Conservation (phyloP, 2,888 invertebrate genomes). For the Lepeophtheirus nordmannii region DNA sequence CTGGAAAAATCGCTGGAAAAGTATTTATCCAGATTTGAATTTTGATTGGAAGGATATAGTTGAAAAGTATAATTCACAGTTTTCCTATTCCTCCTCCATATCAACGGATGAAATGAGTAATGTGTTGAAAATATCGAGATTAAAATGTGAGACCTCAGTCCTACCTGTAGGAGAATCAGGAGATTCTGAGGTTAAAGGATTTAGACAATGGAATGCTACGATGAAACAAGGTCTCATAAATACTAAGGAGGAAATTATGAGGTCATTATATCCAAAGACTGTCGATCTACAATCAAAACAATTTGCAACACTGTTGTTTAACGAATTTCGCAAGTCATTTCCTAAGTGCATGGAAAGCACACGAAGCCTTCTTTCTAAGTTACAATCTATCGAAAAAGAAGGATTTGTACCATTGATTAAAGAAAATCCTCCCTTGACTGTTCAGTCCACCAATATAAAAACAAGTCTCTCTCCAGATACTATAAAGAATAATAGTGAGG, state of each 20-base stretch:
- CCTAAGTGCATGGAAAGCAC: slow-evolving; percentile 22
- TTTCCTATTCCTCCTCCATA: neutral
- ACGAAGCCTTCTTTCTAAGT: slow-evolving; percentile 8
- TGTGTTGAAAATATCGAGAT: neutral
- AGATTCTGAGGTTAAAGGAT: slow-evolving; percentile 14
- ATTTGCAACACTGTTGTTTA: slow-evolving; percentile 4
- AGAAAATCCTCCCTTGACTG: neutral
- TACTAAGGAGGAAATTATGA: slow-evolving; percentile 7
- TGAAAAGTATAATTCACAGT: slow-evolving; percentile 6
- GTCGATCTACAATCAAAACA: neutral
- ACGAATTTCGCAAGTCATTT: slow-evolving; percentile 7
- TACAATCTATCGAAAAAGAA: slow-evolving; percentile 19
- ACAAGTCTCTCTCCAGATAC: no score
- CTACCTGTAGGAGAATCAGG: neutral
- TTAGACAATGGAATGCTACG: slow-evolving; percentile 16
- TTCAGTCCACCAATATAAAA: no score
- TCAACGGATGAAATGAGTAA: neutral
- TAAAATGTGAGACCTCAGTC: neutral
- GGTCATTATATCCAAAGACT: neutral
- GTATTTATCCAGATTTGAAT: slow-evolving; percentile 1
- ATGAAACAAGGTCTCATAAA: slow-evolving; percentile 11
- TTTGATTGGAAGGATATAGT: slow-evolving; percentile 15
- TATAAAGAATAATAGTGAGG: neutral
- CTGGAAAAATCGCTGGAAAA: slow-evolving; percentile 18
- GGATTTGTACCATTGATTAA: neutral